Evolutionary conservation across 2,113 vertebrate species (phyloP), one percentile per base, ranked within the genome.

Genomic region (Argyrosomus japonicus): DNA sequence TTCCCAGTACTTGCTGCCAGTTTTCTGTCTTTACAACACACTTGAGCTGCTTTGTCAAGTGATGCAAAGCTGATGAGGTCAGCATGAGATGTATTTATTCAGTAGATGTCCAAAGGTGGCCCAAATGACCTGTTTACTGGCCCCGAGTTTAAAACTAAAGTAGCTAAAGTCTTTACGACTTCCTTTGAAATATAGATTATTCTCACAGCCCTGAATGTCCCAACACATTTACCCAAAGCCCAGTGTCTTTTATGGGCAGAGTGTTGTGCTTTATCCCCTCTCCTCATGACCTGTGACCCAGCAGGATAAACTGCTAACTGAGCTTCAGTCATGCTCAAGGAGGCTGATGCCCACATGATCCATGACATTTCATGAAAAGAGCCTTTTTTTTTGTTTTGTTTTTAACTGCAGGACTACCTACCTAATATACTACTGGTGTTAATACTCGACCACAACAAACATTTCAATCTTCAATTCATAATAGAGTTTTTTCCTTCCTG

Each of bases 301-400:
- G 75, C 70, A 90, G 88, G 85, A 91, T 93, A 91, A 93, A 93
- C 89, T 85, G 82, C 91, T 85, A 90, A 93, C 89, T 82, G 89
- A 85, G 85, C 83, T 84, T 90, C 90, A 82, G 91, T 93, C 88
- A 92, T 86, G 88, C 91, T 91, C 81, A 62, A 84, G 82, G 79
- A 92, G 87, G 80, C 90, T 89, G 90, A 93, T 90, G 84, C 18
- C 88, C 89, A 86, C 88, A 90, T 91, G 89, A 93, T 91, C 82
- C 36, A 48, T 89, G 77, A 88, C 87, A 84, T 91, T 81, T 80
- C 43, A 50, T 87, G 70, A 85, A 90, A 88, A 79, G 69, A 4
- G n/a, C 47, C 36, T 43, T 81, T 50, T 43, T 81, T 50, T 75
- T 47, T 75, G 36, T 36, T 36, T 36, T 7, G 7, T 50, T 73